phyloP scores from a whole-genome alignment of 2,888 invertebrate genomes.

The Sphaerophoria taeniata region DNA sequence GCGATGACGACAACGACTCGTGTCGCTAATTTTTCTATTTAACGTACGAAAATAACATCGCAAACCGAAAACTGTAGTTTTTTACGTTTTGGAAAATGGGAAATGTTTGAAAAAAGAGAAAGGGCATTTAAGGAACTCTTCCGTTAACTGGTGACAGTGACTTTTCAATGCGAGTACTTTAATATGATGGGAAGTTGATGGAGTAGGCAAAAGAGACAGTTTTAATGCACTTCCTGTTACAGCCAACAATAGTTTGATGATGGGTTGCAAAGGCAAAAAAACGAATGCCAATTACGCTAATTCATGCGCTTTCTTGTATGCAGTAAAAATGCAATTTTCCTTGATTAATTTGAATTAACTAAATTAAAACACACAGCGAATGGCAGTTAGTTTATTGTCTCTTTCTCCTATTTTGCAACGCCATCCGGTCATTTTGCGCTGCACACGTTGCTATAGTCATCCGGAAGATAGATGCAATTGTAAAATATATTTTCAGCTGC shows the following conservation, averaged over 20 bases:
- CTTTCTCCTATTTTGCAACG: conserved; percentile 51
- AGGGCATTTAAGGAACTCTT: too few species aligned
- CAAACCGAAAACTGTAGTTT: conserved; percentile 47
- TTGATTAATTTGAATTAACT: conserved; percentile 82
- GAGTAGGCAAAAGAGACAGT: not conserved
- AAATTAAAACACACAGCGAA: conserved; percentile 81
- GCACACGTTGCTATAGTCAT: conserved; percentile 42
- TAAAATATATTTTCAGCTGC: not conserved
- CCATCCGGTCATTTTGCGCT: conserved; percentile 47
- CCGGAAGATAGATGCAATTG: conserved; percentile 59
- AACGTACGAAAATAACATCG: not conserved
- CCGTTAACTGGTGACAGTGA: too few species aligned
- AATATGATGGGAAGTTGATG: not conserved
- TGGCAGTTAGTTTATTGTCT: conserved; percentile 62
- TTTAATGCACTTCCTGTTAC: not conserved
- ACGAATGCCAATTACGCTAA: conserved; percentile 70
- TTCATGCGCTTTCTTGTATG: conserved; percentile 68
- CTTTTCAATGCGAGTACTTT: too few species aligned
- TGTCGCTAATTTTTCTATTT: conserved; percentile 70
- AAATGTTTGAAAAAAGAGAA: too few species aligned
- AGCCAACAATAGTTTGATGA: not conserved
- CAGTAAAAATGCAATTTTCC: conserved; percentile 79
- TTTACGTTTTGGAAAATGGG: not conserved
- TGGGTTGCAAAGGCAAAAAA: conserved; percentile 34
- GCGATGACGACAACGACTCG: conserved; percentile 54